A percentile compares a stretch with the other conserved stretches of the same genome.
Conservation (phyloP, 2,888 invertebrate species). For the Lasioglossum malachurum region DNA sequence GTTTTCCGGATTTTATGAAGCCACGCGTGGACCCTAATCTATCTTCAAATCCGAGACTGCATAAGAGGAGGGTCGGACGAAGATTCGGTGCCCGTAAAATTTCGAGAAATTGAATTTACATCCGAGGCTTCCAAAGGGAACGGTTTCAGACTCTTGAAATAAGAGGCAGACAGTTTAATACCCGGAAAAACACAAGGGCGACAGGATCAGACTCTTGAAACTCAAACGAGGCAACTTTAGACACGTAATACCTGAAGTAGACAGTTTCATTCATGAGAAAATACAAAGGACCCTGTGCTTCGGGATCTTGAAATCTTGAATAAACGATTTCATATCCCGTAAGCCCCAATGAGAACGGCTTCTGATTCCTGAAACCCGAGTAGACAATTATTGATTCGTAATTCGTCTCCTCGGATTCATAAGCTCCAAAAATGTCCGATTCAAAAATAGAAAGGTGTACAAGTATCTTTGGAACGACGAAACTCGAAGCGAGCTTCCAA, state of each 20-base stretch:
- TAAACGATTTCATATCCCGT: background rate
- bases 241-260: slow-evolving; percentile 11
- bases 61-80: background rate
- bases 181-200: slow-evolving; percentile 14
- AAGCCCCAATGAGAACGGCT: background rate
- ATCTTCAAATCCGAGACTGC: background rate
- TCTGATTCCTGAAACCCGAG: background rate
- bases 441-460: background rate
- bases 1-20: background rate
- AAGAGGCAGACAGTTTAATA: slow-evolving; percentile 18
- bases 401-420: background rate
- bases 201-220: slow-evolving; percentile 15
- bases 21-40: background rate
- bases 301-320: background rate
- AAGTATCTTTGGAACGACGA: background rate
- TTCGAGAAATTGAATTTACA: slow-evolving; percentile 2
- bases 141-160: slow-evolving; percentile 7
- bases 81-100: background rate
- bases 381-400: background rate
- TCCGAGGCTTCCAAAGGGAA: background rate
- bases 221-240: slow-evolving; percentile 12
- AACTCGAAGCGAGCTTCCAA: background rate
- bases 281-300: background rate
- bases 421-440: background rate
- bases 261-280: slow-evolving; percentile 4